A percentile compares a stretch with the other conserved stretches of the same genome.
Evolutionary conservation across 1,140 invertebrate species (phyloP).

Genomic region (Drosophila neocordata): DNA sequence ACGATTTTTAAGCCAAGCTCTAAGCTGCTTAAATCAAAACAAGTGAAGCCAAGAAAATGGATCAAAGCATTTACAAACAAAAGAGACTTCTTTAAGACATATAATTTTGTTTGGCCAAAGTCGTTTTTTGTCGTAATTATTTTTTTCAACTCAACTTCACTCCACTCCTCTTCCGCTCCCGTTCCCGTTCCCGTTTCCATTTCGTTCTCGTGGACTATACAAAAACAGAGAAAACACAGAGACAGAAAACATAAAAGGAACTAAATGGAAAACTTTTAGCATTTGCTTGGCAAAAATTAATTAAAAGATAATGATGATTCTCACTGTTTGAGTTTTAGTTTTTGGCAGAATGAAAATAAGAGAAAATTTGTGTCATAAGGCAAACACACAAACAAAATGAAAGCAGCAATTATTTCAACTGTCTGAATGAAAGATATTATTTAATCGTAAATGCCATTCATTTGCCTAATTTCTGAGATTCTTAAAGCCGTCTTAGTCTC

Average conservation of each 20-base stretch:
- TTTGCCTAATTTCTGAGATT: neutral
- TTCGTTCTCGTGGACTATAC: neutral
- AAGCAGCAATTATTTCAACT: constrained; percentile 46
- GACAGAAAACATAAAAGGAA: constrained; percentile 29
- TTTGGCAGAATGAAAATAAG: constrained; percentile 36
- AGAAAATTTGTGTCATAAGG: constrained; percentile 44
- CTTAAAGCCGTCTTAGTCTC: constrained; percentile 16
- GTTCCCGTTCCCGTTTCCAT: too few species aligned
- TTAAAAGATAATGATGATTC: constrained; percentile 77
- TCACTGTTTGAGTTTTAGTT: constrained; percentile 41
- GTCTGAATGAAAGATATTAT: neutral
- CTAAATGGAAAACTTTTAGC: constrained; percentile 50
- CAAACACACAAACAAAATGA: constrained; percentile 35
- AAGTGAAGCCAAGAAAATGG: constrained; percentile 25
- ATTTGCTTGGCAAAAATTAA: constrained; percentile 65
- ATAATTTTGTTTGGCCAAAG: neutral
- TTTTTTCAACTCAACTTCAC: constrained; percentile 29
- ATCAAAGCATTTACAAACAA: constrained; percentile 43
- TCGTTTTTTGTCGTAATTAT: constrained; percentile 56
- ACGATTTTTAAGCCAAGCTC: constrained; percentile 25
- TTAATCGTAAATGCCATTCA: neutral
- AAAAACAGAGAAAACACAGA: constrained; percentile 37
- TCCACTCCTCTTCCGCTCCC: constrained; percentile 15
- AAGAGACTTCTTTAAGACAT: constrained; percentile 27
- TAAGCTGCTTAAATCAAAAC: constrained; percentile 59